Evolutionary conservation across 2,888 invertebrate genomes (phyloP), one percentile per base, ranked within the genome.

Genomic region (Mythimna impura): DNA sequence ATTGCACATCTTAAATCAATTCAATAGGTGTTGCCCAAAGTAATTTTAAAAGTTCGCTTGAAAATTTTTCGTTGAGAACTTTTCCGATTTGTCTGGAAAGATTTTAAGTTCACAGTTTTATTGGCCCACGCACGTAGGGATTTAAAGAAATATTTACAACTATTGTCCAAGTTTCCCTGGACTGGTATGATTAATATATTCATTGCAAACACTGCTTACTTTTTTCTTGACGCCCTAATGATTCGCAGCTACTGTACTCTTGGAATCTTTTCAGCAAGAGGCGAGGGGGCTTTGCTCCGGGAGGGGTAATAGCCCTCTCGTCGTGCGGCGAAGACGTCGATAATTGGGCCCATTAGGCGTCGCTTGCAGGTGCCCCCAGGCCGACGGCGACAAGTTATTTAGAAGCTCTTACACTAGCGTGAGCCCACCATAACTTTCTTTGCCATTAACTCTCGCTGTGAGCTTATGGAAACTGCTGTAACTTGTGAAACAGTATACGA

Each of bases 281-380:
- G 84, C 83, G 76, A 86, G 81, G 81, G 85, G 82, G 61, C 74
- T 82, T 60, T 74, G 84, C 80, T 78, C 82, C 79, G 89, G 89
- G 88, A 85, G 90, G 89, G 91, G 90, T 94, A 94, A 94, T 94
- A 91, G 92, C 89, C 87, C 91, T 82, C 91, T 92, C 88, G 86
- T 88, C 85, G 90, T 89, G 90, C 86, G 90, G 89, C 90, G 87
- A 90, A 90, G 88, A 90, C 90, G 88, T 89, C 92, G 91, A 93
- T 95, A 95, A 95, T 95, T 94, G 93, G 90, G 82, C 89, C 94
- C 93, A 95, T 95, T 94, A 95, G 90, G 84, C 88, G 90, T 84
- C 89, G 89, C 88, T 90, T 91, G 90, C 93, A 94, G 93, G 93
- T 93, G 91, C 91, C 90, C 86, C 77, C 69, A 76, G 72, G 80